Base-by-base conservation (phyloP, 1,140 invertebrate genomes). In the Brachionus plicatilis region DNA sequence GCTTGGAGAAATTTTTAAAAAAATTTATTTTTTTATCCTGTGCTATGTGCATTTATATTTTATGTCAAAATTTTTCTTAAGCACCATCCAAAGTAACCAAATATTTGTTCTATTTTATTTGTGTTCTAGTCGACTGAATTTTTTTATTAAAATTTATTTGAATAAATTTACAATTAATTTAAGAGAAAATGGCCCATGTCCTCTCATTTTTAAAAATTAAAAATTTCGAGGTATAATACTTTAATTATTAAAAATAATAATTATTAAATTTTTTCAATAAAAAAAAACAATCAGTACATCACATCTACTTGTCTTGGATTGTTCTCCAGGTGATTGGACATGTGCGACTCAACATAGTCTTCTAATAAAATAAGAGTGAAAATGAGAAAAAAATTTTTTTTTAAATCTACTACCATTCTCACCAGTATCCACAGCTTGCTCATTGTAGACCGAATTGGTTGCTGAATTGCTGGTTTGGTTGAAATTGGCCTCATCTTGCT, bases 221-320 rank as follows among this genome's bases (percentile, higher is more conserved):
- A 60, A 20, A 20, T 20, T 20, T 60, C 2, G 8, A 20, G 20
- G 7, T 20, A 60, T 60, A 60, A 60, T 60, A 60, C 53, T 60
- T 60, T 60, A 60, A 60, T 60, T 27, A 60, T 20, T 60, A 20
- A 20, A 60, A 56, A 27, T 60, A 60, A 60, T 24, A 60, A 20
- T 24, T 6, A 17, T n/a, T 6, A 17, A 53, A 53, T 14, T n/a
- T 14, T 20, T 56, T 24, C 1, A 56, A 12, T 17, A 11, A 9
- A 20, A 20, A 20, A 20, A 12, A 29, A 70, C 8, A n/a, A 24
- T 76, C 27, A 76, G 27, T 76, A 76, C 72, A 76, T 76, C 7
- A 76, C 72, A 76, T 76, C 72, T 24, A 76, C 33, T 76, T 76
- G 72, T 50, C 72, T 76, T 50, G 43, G 72, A 50, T 12, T 76